Percentiles rank a stretch among this genome's conserved stretches.
phyloP scores from a whole-genome alignment of 1,140 invertebrate species.

The Yoshiicerus persimilis region DNA sequence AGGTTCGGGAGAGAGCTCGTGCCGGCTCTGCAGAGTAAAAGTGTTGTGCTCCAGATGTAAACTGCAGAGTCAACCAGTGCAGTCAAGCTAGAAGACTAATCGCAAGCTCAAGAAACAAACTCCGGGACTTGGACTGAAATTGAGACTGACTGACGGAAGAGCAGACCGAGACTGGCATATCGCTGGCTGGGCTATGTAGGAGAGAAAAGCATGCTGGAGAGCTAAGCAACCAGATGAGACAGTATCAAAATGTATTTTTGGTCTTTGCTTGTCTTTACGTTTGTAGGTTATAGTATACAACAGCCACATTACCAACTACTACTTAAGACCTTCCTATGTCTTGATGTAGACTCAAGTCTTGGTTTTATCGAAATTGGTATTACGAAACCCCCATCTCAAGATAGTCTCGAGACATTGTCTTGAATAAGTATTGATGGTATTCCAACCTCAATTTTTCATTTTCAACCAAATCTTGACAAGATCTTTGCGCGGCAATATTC shows the following conservation, averaged over 20 bases:
- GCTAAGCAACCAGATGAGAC: neutral
- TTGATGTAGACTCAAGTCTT: too few species aligned
- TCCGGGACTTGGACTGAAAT: neutral
- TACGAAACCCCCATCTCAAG: too few species aligned
- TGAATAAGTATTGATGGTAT: too few species aligned
- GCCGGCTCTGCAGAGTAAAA: neutral
- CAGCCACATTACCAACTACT: too few species aligned
- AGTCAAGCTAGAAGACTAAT: neutral
- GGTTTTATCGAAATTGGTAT: too few species aligned
- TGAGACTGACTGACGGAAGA: neutral
- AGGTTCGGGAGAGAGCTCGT: neutral
- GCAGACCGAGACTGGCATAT: neutral
- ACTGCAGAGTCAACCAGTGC: neutral
- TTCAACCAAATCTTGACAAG: too few species aligned
- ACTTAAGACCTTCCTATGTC: too few species aligned
- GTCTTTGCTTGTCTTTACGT: neutral
- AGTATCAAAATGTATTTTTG: conserved; percentile 14
- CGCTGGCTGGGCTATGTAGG: neutral
- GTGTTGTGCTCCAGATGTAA: neutral
- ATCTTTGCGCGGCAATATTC: too few species aligned
- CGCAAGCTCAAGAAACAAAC: neutral
- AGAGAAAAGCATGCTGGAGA: conserved; percentile 12
- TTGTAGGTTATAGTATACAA: neutral
- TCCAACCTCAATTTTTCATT: too few species aligned
- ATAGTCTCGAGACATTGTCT: too few species aligned